phyloP scores from a whole-genome alignment of 2,113 vertebrate genomes.

The Butorides virescens region DNA sequence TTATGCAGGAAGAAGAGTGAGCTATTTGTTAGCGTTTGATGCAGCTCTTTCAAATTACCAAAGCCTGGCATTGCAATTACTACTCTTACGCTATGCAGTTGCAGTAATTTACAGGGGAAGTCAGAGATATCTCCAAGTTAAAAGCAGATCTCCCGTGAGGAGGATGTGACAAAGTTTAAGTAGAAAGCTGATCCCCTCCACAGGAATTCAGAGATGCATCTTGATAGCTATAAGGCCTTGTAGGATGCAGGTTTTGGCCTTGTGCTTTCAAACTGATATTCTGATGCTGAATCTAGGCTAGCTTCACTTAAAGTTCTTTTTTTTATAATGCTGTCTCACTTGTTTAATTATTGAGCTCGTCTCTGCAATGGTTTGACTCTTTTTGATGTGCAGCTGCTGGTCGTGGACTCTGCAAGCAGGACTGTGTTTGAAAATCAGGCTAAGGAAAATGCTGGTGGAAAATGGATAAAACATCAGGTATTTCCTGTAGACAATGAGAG shows the following conservation, averaged over 20 bases:
- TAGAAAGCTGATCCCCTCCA: neutral
- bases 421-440: neutral
- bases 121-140: neutral
- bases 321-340: neutral
- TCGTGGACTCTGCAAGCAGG: neutral
- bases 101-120: neutral
- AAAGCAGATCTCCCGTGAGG: neutral
- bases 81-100: fast-evolving
- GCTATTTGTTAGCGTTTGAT: fast-evolving
- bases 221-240: neutral
- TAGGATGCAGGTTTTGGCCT: neutral
- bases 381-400: neutral
- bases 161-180: neutral
- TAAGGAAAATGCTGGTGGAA: neutral
- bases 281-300: neutral
- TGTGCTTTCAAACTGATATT: neutral
- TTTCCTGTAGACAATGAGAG: fast-evolving
- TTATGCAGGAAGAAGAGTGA: neutral
- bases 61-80: neutral
- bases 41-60: neutral
- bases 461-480: neutral
- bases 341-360: neutral
- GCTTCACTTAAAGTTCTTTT: neutral
- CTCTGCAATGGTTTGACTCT: neutral
- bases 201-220: neutral